phyloP scores from a whole-genome alignment of 37 sponge, comb jelly and placozoan species.

The Mnemiopsis leidyi region DNA sequence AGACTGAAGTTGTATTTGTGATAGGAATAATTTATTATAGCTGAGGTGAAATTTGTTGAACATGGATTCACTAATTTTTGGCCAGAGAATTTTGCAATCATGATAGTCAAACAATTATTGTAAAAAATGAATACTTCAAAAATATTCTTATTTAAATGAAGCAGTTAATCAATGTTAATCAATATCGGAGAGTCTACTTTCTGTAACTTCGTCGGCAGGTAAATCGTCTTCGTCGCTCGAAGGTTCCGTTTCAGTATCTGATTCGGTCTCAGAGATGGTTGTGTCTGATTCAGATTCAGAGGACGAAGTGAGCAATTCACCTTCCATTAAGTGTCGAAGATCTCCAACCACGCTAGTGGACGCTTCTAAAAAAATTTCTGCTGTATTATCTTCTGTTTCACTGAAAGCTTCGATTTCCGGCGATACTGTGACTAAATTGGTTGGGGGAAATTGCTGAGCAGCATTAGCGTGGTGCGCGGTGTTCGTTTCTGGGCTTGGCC shows the following conservation, averaged over 20 bases:
- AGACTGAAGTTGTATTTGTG: background rate
- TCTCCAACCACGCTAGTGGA: background rate
- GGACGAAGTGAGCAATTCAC: background rate
- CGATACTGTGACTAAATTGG: background rate
- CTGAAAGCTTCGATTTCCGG: background rate
- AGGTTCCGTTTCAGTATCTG: background rate
- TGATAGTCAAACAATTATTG: too few relatives aligned
- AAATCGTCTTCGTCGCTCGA: background rate
- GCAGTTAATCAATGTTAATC: too few relatives aligned
- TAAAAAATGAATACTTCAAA: too few relatives aligned
- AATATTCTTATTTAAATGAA: too few relatives aligned
- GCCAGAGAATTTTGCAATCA: too few relatives aligned
- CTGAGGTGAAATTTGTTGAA: too few relatives aligned
- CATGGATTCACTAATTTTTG: too few relatives aligned
- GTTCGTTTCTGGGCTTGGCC: slow-evolving; percentile 15
- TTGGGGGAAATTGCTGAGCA: too few relatives aligned
- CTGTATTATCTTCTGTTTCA: background rate
- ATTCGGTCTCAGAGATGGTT: background rate
- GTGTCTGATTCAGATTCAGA: background rate
- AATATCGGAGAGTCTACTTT: too few relatives aligned
- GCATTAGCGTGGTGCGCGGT: background rate
- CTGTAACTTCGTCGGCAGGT: too few relatives aligned
- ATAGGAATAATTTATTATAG: too few relatives aligned
- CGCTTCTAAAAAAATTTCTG: background rate
- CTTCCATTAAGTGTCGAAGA: background rate